Evolutionary conservation across 2,113 vertebrate species (phyloP), one percentile per base, ranked within the genome.

Genomic region (Paradoxurus hermaphroditus): DNA sequence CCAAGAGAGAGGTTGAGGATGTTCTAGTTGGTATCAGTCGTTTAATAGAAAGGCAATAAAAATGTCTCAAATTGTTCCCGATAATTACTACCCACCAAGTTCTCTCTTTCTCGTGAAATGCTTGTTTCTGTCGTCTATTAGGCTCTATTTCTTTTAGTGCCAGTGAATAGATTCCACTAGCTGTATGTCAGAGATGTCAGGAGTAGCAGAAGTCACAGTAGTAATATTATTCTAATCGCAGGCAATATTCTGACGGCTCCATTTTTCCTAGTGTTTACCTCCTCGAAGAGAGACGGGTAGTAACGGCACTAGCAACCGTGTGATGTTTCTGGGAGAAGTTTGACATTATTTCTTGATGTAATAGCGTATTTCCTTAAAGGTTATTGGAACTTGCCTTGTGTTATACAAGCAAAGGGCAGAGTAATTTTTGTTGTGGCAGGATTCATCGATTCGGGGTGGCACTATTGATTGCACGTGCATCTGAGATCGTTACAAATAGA

Each of bases 271-370:
- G 31, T 34, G 21, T 84, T 94, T 73, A 84, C 0, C 1, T 95
- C 44, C 41, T 91, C 83, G 44, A 79, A 96, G 70, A 90, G 29
- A 88, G 31, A 16, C 53, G 86, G 77, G 39, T 94, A n/a, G 19
- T 65, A 82, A 91, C 46, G 46, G 34, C 19, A 78, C 7, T 46
- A 73, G 41, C 4, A 70, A 92, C 31, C 90, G 1, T 56, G 41
- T 90, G 90, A 87, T 67, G 27, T 83, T 96, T 94, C 34, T 6
- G 51, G 65, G 39, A 96, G n/a, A 95, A 68, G 11, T 59, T 25
- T 96, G 70, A 96, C 77, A n/a, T 91, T 87, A 91, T 97, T 96
- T 93, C 44, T 95, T 94, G 53, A 72, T 95, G 39, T 79, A 88
- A 91, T 62, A 96, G 65, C 31, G 49, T 86, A 84, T 87, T 98